Base-by-base conservation (phyloP, 2,113 vertebrate species). In the Shinisaurus crocodilurus region DNA sequence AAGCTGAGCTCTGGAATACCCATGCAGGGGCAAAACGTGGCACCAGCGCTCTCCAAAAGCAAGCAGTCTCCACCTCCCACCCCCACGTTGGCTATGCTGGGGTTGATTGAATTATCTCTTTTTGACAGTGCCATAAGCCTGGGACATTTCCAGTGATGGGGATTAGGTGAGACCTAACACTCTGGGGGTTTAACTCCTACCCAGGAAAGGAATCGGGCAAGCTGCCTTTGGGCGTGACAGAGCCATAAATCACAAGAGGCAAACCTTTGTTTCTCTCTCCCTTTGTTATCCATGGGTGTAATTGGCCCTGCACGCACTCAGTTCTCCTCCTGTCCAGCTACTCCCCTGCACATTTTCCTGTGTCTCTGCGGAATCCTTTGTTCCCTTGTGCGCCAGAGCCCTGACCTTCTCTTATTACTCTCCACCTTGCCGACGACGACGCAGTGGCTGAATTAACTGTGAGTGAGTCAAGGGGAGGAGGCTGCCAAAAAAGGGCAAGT, bases 401-500 rank as follows among this genome's bases (percentile, higher is more conserved):
- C 72, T 79, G 82, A 20, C 27, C 84, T 81, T 82, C 85, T 82
- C 67, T 72, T 81, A 57, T 86, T 70, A 57, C 86, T 74, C 37
- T 79, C 34, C 20, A 48, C 43, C 43, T 37, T n/a, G 15, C 45
- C 6, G 15, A 67, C 7, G 18, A 7, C 34, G 37, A 25, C 9
- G 45, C 65, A 54, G 63, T 25, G 57, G 60, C 45, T 76, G 86
- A 77, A 77, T 43, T 82, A 77, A 69, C 54, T 84, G n/a, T 79
- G 90, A 85, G n/a, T 79, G 90, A 85, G n/a, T 79, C 90, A 88
- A 54, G 13, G 32, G 23, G 86, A 69, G 60, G 72, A n/a, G 34
- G n/a, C 18, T 88, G 34, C 70, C 90, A 50, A 60, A 74, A 45
- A 84, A 48, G 34, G n/a, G 57, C 45, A 65, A 88, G 72, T 82